Percentiles rank a stretch among this genome's conserved stretches.
Evolutionary conservation across 2,113 vertebrate species (phyloP).

Genomic region (Atrichornis clamosus): DNA sequence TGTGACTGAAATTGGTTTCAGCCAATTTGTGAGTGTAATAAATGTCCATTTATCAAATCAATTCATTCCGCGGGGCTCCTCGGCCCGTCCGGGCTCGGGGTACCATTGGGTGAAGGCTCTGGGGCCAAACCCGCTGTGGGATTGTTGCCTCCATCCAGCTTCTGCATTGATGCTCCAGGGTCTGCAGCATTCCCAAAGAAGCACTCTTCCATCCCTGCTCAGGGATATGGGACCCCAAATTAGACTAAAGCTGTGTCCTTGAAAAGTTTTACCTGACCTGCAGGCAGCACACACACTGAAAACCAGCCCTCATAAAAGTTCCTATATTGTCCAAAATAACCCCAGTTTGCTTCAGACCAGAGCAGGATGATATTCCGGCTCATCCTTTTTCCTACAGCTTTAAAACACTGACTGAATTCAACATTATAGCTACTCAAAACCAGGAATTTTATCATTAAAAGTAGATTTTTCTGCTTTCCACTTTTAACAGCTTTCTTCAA

Average conservation of each 20-base stretch:
- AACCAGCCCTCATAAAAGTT: not conserved
- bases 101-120: constrained; percentile 13
- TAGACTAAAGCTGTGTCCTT: not conserved
- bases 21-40: constrained; percentile 92
- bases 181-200: accelerated
- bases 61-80: constrained; percentile 71
- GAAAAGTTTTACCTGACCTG: not conserved
- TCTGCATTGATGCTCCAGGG: not conserved
- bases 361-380: not conserved
- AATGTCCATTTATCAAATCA: constrained; percentile 90
- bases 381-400: not conserved
- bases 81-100: constrained; percentile 14
- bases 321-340: not conserved
- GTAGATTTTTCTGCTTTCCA: not conserved
- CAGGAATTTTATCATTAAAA: no score
- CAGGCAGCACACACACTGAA: not conserved
- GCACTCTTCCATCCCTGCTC: not conserved
- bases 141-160: not conserved
- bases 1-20: constrained; percentile 88
- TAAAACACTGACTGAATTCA: not conserved
- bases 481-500: no score
- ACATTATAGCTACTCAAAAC: accelerated
- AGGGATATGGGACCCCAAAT: not conserved
- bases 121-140: accelerated
- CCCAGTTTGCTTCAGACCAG: accelerated